phyloP scores from a whole-genome alignment of 2,797 vertebrate species.

The Coregonus suidteri region DNA sequence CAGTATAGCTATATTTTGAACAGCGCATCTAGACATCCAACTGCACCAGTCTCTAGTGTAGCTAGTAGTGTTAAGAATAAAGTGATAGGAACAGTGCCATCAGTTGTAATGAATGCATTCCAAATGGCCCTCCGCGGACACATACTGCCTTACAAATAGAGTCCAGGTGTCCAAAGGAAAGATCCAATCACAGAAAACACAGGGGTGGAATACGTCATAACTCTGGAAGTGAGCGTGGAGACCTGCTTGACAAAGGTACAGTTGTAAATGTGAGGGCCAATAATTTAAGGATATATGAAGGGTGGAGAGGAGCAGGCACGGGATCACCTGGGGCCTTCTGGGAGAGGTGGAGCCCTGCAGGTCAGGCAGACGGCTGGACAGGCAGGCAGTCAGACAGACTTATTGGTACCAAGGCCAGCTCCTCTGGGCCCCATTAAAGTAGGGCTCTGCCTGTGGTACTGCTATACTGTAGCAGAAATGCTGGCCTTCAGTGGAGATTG shows the following conservation, averaged over 20 bases:
- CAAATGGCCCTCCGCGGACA: slow-evolving; percentile 49
- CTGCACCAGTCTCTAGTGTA: slow-evolving; percentile 15
- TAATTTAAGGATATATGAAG: slow-evolving; percentile 26
- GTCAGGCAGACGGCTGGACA: neutral
- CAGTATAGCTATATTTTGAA: neutral
- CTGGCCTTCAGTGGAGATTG: neutral
- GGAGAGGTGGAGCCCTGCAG: slow-evolving; percentile 1
- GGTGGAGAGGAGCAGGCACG: neutral
- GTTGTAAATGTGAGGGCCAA: slow-evolving; percentile 32
- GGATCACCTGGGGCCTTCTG: slow-evolving; percentile 8
- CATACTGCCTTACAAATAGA: slow-evolving; percentile 32
- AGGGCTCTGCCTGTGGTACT: neutral
- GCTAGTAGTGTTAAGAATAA: slow-evolving; percentile 3
- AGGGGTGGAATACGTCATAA: slow-evolving; percentile 39
- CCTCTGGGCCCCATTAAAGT: neutral
- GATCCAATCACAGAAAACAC: slow-evolving; percentile 44
- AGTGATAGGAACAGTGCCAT: slow-evolving; percentile 19
- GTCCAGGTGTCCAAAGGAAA: slow-evolving; percentile 60
- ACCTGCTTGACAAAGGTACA: slow-evolving; percentile 30
- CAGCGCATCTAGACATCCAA: slow-evolving; percentile 9
- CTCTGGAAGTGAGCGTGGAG: slow-evolving; percentile 48
- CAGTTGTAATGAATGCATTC: slow-evolving; percentile 35
- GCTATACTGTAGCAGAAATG: no score
- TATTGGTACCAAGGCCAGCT: neutral
- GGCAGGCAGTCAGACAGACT: neutral